These are phyloP conservation scores for Solenopsis invicta DNA, from an alignment of 1,140 invertebrate genomes.

Conservation along the genomic window DNA sequence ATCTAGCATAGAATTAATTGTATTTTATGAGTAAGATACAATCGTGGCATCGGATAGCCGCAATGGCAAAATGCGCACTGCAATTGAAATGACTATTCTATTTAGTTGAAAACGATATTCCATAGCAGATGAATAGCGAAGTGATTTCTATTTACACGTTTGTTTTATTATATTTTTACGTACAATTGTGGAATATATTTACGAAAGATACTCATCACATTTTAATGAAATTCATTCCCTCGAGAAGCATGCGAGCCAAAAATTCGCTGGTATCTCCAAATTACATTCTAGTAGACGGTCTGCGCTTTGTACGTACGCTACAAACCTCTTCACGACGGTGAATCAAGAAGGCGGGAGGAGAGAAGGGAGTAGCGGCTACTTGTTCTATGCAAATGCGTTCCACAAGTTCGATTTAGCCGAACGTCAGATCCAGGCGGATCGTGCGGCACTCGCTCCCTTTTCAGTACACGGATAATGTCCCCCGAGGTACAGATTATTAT, in stretches of 20 bases:
- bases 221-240: slow-evolving; percentile 9
- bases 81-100: not conserved
- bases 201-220: not conserved
- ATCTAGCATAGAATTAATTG: slow-evolving; percentile 15
- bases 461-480: slow-evolving; percentile 16
- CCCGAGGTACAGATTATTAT: slow-evolving; percentile 2
- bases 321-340: slow-evolving; percentile 7
- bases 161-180: not conserved
- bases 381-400: slow-evolving; percentile 79
- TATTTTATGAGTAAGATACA: not conserved
- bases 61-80: not conserved
- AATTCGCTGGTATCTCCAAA: not conserved
- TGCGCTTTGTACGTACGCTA: slow-evolving; percentile 3
- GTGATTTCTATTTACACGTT: not conserved
- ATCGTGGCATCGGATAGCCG: not conserved
- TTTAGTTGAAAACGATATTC: slow-evolving; percentile 43
- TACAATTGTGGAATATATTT: slow-evolving; percentile 3
- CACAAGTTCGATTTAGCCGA: slow-evolving; percentile 70
- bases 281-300: slow-evolving; percentile 9
- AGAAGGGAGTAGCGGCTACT: slow-evolving; percentile 44
- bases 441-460: not conserved
- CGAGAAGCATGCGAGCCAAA: not conserved
- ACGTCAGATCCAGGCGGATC: slow-evolving; percentile 30
- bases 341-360: not conserved
- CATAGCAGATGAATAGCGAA: not conserved